These are phyloP conservation scores for Meiosimyza decipiens DNA, from an alignment of 2,888 invertebrate species.

Conservation along the genomic window DNA sequence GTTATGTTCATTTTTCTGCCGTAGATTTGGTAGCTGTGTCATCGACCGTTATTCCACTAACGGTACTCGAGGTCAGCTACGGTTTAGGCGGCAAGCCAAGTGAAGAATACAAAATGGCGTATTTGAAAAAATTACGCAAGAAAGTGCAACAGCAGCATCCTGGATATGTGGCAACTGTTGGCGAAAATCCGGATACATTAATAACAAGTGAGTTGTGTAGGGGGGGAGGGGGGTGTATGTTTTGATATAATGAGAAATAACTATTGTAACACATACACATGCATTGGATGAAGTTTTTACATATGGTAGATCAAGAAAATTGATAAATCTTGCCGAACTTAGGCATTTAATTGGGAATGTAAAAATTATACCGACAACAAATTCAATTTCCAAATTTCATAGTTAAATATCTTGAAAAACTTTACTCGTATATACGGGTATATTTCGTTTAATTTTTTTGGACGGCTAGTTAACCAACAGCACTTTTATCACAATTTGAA, in stretches of 20 bases:
- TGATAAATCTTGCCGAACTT: too few species aligned
- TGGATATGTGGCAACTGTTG: conserved; percentile 39
- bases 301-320: too few species aligned
- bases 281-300: too few species aligned
- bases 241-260: background rate
- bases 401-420: too few species aligned
- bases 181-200: conserved; percentile 60
- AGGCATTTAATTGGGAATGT: too few species aligned
- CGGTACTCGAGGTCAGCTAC: conserved; percentile 72
- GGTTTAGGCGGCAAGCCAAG: conserved; percentile 68
- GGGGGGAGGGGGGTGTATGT: background rate
- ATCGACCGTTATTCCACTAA: conserved; percentile 74
- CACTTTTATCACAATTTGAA: too few species aligned
- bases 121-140: conserved; percentile 64
- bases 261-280: background rate
- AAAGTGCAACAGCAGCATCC: conserved; percentile 58
- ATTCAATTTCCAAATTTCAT: too few species aligned
- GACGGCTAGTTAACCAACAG: too few species aligned
- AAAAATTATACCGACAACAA: too few species aligned
- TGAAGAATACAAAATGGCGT: conserved; percentile 65
- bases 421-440: too few species aligned
- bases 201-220: conserved; percentile 61
- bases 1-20: conserved; percentile 32
- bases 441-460: too few species aligned
- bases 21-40: conserved; percentile 75